Evolutionary conservation across 2,113 vertebrate genomes (phyloP).

Genomic region (Pitta sordida): DNA sequence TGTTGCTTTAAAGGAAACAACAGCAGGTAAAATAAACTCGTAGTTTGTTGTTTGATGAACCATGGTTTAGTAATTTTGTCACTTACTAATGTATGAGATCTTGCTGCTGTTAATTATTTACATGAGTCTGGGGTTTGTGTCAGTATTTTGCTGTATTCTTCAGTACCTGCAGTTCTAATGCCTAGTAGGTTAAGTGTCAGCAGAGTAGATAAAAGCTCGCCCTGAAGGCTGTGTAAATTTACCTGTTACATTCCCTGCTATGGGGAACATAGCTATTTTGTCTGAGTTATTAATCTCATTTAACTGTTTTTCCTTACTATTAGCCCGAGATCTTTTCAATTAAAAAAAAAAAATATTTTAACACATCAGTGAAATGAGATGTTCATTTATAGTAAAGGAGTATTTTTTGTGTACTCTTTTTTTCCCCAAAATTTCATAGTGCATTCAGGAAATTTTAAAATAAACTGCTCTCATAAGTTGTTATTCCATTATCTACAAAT

Average conservation of each 20-base stretch:
- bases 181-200: neutral
- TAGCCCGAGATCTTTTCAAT: neutral
- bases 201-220: neutral
- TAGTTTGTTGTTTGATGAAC: neutral
- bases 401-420: neutral
- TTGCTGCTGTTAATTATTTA: neutral
- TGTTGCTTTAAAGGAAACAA: slow-evolving; percentile 54
- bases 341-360: no score
- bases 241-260: neutral
- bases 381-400: neutral
- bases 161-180: neutral
- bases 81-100: neutral
- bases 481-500: neutral
- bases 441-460: neutral
- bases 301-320: neutral
- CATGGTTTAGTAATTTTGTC: neutral
- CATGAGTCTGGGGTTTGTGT: neutral
- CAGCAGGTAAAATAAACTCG: slow-evolving; percentile 57
- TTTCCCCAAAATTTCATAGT: neutral
- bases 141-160: neutral
- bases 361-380: neutral
- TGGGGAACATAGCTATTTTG: neutral
- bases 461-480: neutral
- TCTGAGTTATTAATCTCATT: neutral
- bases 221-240: neutral